phyloP scores from a whole-genome alignment of 2,888 invertebrate species.

The Cephus pulcher region DNA sequence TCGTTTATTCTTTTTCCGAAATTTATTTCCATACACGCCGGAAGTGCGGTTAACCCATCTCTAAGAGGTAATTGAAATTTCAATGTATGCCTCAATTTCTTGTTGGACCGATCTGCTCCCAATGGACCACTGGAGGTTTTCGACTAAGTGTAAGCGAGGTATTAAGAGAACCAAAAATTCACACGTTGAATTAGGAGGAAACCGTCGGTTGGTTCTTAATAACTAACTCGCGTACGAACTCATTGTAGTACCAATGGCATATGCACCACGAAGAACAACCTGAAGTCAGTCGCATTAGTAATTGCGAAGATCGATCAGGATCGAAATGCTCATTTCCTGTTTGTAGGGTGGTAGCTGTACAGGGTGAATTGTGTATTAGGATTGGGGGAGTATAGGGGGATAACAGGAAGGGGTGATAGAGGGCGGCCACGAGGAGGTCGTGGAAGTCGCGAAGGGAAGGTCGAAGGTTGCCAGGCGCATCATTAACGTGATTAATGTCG shows the following conservation, averaged over 20 bases:
- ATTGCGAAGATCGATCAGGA: slow-evolving; percentile 62
- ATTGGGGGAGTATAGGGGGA: slow-evolving; percentile 46
- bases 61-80: not conserved
- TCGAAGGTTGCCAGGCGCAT: slow-evolving; percentile 56
- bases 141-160: not conserved
- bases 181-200: no score
- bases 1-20: not conserved
- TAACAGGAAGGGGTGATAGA: slow-evolving; percentile 39
- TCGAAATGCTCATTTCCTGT: slow-evolving; percentile 65
- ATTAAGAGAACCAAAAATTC: not conserved
- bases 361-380: slow-evolving; percentile 10
- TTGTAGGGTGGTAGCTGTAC: slow-evolving; percentile 45
- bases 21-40: not conserved
- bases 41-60: not conserved
- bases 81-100: not conserved
- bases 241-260: no score
- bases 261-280: not conserved
- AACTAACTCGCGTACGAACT: no score
- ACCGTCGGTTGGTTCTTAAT: slow-evolving; percentile 12
- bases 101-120: not conserved
- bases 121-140: not conserved
- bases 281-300: slow-evolving; percentile 50
- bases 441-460: slow-evolving; percentile 40
- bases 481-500: slow-evolving; percentile 66
- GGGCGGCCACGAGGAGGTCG: slow-evolving; percentile 29